Conservation (phyloP, 2,113 vertebrate species). For the Psittacus erithacus region DNA sequence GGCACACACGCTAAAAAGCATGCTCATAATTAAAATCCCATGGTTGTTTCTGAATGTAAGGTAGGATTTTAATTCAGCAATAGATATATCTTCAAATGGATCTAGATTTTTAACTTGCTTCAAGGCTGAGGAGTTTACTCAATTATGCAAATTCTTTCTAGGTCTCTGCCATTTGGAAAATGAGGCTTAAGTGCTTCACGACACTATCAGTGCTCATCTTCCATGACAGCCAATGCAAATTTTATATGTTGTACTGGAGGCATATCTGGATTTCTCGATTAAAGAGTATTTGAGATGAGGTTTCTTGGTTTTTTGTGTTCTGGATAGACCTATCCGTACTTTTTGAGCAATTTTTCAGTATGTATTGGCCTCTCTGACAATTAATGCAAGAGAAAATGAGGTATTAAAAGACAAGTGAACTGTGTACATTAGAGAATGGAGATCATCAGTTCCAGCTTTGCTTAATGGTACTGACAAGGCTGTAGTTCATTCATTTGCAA, state of each 20-base stretch:
- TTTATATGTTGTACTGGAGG: not conserved
- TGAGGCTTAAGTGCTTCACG: not conserved
- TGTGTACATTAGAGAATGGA: not conserved
- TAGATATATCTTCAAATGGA: not conserved
- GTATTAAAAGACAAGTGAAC: not conserved
- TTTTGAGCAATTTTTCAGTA: not conserved
- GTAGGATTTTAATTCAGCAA: not conserved
- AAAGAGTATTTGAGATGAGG: not conserved
- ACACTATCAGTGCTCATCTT: not conserved
- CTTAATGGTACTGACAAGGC: not conserved
- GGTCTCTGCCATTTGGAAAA: not conserved
- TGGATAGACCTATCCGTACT: not conserved
- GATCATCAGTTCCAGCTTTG: not conserved
- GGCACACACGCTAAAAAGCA: not conserved
- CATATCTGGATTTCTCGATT: not conserved
- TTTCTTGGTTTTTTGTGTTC: not conserved
- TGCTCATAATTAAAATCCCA: not conserved
- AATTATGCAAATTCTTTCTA: not conserved
- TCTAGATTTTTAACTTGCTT: not conserved
- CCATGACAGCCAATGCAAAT: not conserved
- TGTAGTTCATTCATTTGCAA: not conserved
- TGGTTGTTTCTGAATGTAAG: not conserved
- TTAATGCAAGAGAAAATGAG: not conserved
- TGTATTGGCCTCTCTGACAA: not conserved
- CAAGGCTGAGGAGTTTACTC: not conserved